phyloP scores from a whole-genome alignment of 92 coral and sea anemone genomes.

The Parazoanthus atlanticus region DNA sequence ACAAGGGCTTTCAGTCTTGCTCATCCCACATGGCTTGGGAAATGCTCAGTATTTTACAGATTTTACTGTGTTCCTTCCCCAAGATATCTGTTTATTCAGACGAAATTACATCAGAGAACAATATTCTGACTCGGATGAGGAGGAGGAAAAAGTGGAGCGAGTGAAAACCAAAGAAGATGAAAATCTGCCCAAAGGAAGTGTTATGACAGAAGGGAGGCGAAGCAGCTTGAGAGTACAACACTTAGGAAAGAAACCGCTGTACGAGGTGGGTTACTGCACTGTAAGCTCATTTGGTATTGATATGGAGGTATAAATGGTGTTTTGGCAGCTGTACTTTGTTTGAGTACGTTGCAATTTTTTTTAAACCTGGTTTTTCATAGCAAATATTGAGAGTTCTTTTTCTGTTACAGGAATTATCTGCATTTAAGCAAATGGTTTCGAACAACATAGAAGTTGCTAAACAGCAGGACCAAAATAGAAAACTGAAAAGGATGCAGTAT shows the following conservation, averaged over 20 bases:
- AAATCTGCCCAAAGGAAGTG: conserved; percentile 29
- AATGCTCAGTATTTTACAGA: too few relatives aligned
- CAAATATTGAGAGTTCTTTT: background rate
- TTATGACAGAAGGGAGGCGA: conserved; percentile 26
- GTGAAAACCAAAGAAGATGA: conserved; percentile 9
- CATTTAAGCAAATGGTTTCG: conserved; percentile 33
- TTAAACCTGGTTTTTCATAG: too few relatives aligned
- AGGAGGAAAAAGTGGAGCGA: background rate
- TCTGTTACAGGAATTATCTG: conserved; percentile 17
- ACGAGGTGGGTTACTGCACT: conserved; percentile 9
- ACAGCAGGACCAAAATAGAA: background rate
- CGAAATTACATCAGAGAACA: background rate
- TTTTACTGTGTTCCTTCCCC: background rate
- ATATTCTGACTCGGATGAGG: background rate
- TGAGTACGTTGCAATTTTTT: too few relatives aligned
- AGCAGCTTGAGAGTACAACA: conserved; percentile 23
- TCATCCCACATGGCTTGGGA: background rate
- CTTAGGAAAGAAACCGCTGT: conserved; percentile 25
- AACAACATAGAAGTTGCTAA: background rate
- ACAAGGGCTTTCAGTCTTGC: background rate
- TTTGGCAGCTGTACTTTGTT: too few relatives aligned
- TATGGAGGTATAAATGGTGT: too few relatives aligned
- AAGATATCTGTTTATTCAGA: conserved; percentile 12
- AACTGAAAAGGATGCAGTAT: background rate
- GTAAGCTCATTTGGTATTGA: too few relatives aligned